Base-by-base conservation (phyloP, 2,797 vertebrate species). In the Schizothorax lantsangensis region DNA sequence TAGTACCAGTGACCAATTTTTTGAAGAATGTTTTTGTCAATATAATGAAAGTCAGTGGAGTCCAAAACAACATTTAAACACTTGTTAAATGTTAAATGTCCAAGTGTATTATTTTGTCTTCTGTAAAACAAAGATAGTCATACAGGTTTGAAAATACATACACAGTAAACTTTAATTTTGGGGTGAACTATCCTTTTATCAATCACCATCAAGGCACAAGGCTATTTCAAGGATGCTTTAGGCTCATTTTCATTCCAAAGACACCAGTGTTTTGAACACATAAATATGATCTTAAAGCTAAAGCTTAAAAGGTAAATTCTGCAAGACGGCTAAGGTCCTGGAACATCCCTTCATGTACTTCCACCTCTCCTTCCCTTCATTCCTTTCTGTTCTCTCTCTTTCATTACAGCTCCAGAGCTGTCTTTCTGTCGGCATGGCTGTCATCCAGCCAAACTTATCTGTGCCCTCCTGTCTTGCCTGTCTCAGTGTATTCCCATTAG, bases 401-500 rank as follows among this genome's bases (percentile, higher is more conserved):
- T 82, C 43, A 49, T 75, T 90, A 85, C 52, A 78, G 36, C 62
- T 74, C 79, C 79, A 57, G 83, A 86, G 80, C 86, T 83, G 84
- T 91, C 89, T 86, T 88, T 90, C 84, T 89, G 87, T 88, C 79
- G 72, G 88, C 79, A 86, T 52, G 83, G 84, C 89, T 90, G 88
- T 90, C 90, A 88, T 84, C 85, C 85, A 89, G 84, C 87, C 88
- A 90, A 87, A 88, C 84, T 84, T 88, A 91, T 89, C 86, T 88
- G 89, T 89, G 89, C 87, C 88, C 89, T 88, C 86, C 90, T 90
- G 89, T 90, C 88, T 88, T 68, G 78, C 79, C 86, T 89, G 90
- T 91, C 90, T 87, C 85, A 33, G 49, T 84, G 83, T 82, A 89
- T 91, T 91, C 90, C 90, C 90, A 89, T 89, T 90, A 90, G 89